Conservation (phyloP, 2,888 invertebrate species). For the Lysandra bellargus region DNA sequence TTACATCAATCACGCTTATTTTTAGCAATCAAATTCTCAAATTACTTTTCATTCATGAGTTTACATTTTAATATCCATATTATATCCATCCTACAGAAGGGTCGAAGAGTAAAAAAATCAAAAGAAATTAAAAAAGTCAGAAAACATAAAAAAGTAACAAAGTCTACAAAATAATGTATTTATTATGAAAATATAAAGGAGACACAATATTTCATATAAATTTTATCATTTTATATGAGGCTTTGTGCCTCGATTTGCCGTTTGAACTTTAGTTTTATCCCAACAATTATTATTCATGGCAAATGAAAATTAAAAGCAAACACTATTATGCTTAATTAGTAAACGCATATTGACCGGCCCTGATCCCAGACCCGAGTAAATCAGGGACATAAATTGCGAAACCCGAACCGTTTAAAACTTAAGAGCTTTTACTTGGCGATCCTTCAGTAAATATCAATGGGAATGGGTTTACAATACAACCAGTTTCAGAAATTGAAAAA, state of each 20-base stretch:
- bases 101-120: no score
- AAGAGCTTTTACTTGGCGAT: neutral
- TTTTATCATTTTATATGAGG: no score
- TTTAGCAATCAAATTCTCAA: neutral
- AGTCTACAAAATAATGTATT: no score
- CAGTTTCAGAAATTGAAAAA: neutral
- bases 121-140: no score
- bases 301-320: slow-evolving; percentile 19
- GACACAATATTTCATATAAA: no score
- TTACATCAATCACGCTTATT: neutral
- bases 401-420: slow-evolving; percentile 25
- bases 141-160: no score
- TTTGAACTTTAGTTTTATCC: neutral
- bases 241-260: no score
- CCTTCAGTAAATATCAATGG: neutral
- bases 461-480: neutral
- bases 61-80: no score
- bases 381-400: slow-evolving; percentile 15
- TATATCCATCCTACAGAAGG: no score
- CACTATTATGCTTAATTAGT: slow-evolving; percentile 8
- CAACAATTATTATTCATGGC: neutral
- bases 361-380: neutral
- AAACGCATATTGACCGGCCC: slow-evolving; percentile 1
- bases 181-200: no score
- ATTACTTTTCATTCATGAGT: neutral